Base-by-base conservation (phyloP, 2,797 vertebrate species). In the Microcaecilia unicolor region DNA sequence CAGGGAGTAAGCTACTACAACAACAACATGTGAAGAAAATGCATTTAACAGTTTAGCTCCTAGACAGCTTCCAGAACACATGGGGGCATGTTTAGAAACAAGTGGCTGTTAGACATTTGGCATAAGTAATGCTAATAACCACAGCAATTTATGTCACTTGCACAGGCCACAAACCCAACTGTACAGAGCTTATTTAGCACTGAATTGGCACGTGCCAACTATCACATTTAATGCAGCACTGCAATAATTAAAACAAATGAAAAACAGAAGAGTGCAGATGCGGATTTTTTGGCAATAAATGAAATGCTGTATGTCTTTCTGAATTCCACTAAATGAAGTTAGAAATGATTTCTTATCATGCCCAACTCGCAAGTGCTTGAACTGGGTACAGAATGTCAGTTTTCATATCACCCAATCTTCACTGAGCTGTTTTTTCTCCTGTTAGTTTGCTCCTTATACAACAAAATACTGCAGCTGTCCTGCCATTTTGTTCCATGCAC, bases 391-490 rank as follows among this genome's bases (percentile, higher is more conserved):
- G 18, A 26, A 49, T 58, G 33, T 28, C 3, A 18, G 36, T 57
- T 70, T 68, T 65, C 63, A 75, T 78, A 70, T 73, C 51, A 65
- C 13, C 40, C 49, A 46, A 37, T 49, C 56, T 42, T 40, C 36
- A 38, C 52, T 55, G 44, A 24, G 37, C 40, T 32, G 36, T 51
- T 44, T 32, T 44, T 75, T 52, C 67, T 66, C 62, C 52, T 61
- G n/a, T n/a, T n/a, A n/a, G n/a, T 67, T 64, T 56, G 40, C 37
- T 48, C 53, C 46, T n/a, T 56, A 51, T 55, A 35, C 21, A 63
- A 52, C 28, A 48, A 56, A 61, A 58, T 28, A 72, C 71, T 55
- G 64, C 35, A 54, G 36, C 38, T 49, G 32, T 65, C 62, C 51
- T 51, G 67, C 54, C 54, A 44, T 37, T 37, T 28, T 64, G 35